Percentiles rank a stretch among this genome's conserved stretches.
Evolutionary conservation across 2,888 invertebrate species (phyloP).

Genomic region (Lymantria monacha): DNA sequence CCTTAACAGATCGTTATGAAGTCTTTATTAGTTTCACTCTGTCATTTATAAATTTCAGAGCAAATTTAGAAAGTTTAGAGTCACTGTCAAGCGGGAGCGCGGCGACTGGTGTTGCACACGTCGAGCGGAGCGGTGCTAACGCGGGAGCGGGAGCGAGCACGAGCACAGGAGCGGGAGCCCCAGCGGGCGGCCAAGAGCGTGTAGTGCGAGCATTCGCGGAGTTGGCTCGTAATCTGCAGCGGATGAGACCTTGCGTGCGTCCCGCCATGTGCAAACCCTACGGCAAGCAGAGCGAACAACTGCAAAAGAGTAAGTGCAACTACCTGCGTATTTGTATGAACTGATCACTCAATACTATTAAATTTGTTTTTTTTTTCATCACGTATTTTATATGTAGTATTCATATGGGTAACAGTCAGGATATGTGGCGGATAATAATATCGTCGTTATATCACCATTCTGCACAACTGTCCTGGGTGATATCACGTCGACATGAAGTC

Average conservation of each 20-base stretch:
- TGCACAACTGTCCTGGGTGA: too few species aligned
- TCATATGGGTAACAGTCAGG: too few species aligned
- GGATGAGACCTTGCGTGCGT: conserved; percentile 93
- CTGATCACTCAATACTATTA: neutral
- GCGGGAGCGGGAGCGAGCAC: conserved; percentile 86
- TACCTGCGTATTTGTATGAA: neutral
- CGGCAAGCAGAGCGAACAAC: conserved; percentile 93
- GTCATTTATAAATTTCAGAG: conserved; percentile 55
- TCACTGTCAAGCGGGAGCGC: conserved; percentile 82
- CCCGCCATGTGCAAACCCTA: conserved; percentile 96
- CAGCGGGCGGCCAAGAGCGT: conserved; percentile 89
- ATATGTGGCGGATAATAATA: too few species aligned
- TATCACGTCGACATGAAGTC: too few species aligned
- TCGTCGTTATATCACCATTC: too few species aligned
- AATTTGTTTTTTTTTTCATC: neutral
- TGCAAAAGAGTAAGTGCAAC: conserved; percentile 88
- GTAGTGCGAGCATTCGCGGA: conserved; percentile 93
- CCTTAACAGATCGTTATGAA: too few species aligned
- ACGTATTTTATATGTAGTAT: too few species aligned
- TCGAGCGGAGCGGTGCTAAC: conserved; percentile 61
- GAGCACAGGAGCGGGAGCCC: conserved; percentile 52
- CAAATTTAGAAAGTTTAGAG: conserved; percentile 87
- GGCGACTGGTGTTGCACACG: conserved; percentile 84
- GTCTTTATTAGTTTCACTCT: too few species aligned
- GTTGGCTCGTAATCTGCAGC: conserved; percentile 93